Base-by-base conservation (phyloP, 2,888 invertebrate genomes). In the Mythimna ferrago region DNA sequence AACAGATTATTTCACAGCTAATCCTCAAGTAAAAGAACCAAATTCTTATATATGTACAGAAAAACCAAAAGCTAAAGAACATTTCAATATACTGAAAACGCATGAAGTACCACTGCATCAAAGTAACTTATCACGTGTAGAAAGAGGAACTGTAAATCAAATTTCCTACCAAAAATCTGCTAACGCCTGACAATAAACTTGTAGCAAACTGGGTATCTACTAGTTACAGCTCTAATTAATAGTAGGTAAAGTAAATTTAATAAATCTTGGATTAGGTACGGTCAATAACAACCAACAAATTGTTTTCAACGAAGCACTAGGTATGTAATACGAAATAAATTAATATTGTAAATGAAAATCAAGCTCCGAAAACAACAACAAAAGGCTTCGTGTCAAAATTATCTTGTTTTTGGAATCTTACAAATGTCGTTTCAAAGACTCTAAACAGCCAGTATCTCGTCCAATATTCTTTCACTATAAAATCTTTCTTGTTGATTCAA, bases 351-450 rank as follows among this genome's bases (percentile, higher is more conserved):
- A 91, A 92, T 86, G 84, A 89, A 89, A 88, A 89, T 66, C 61
- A 76, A 76, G 79, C 80, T 80, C 82, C 77, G 87, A 89, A 90
- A 84, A 85, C 85, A 87, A 88, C 89, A 89, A 86, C 78, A 89
- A 84, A 82, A 85, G 75, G 86, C 78, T 78, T 77, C 70, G 70
- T 87, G 90, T 90, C 91, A 91, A 84, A 88, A 79, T 69, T 77
- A 83, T 80, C 90, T 91, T 90, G 87, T 85, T 89, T 91, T 89
- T 88, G 86, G 88, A 91, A 91, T 84, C 88, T 90, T 87, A 90
- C 89, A 84, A 78, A 76, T 76, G 71, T 71, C 66, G 64, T 74
- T 53, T 70, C 63, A 57, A 71, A 38, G 61, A 81, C 51, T 32
- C 53, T 66, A 61, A 63, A 77, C 75, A 35, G 83, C 87, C 86